Evolutionary conservation across 2,797 vertebrate genomes (phyloP).

Genomic region (Phylloscopus collybita): DNA sequence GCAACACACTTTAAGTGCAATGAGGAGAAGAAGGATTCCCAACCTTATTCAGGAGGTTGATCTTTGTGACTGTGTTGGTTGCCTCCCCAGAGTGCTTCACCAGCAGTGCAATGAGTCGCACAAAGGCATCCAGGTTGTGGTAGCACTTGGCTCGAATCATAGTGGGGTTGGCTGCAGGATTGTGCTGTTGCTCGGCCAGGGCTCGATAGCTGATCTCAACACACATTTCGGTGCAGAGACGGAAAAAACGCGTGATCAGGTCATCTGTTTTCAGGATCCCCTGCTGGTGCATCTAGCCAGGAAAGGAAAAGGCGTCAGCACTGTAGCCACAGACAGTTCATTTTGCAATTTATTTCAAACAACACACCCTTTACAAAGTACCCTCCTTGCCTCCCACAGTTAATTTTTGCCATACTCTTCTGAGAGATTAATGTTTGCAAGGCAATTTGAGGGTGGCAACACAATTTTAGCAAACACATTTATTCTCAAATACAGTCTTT

Average conservation of each 20-base stretch:
- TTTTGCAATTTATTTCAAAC: neutral
- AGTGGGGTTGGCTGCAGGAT: conserved; percentile 96
- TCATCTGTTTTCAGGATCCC: conserved; percentile 99
- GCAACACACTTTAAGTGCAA: rapidly evolving
- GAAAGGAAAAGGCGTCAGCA: neutral
- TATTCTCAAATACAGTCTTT: neutral
- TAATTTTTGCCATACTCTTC: neutral
- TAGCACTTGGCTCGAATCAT: conserved; percentile 99
- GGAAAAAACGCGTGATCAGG: conserved; percentile 98
- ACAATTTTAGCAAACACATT: neutral
- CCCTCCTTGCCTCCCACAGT: neutral
- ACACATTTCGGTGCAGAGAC: conserved; percentile 98
- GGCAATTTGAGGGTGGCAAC: neutral
- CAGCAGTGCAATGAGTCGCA: conserved; percentile 93
- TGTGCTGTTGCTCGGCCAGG: conserved; percentile 97
- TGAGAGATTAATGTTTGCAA: neutral
- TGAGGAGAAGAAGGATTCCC: neutral
- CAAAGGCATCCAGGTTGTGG: conserved; percentile 98
- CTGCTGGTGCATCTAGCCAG: conserved; percentile 95
- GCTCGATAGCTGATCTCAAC: conserved; percentile 99
- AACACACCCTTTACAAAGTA: neutral
- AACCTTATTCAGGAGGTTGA: conserved; percentile 99
- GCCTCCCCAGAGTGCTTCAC: conserved; percentile 99
- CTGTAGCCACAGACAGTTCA: rapidly evolving
- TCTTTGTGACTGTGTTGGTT: conserved; percentile 98